Base-by-base conservation (phyloP, 1,140 invertebrate species). In the Sarcophaga peregrina region DNA sequence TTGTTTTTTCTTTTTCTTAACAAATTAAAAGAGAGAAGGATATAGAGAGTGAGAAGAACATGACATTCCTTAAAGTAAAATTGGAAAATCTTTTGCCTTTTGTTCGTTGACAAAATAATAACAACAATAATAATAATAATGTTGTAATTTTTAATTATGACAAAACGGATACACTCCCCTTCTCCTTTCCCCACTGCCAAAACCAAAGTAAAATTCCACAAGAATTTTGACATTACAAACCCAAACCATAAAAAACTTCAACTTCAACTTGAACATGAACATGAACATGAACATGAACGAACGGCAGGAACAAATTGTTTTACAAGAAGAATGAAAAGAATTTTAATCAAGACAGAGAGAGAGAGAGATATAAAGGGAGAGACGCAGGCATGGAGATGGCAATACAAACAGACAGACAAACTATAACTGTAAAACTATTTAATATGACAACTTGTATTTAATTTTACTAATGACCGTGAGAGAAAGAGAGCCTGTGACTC, bases 391-490 rank as follows among this genome's bases (percentile, higher is more conserved):
- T n/a, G n/a, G n/a, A n/a, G 25, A 37, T 37, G 25, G 25, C 25
- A 37, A 37, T 37, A 37, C 25, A 37, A 37, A 37, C 25, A 37
- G 25, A 37, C 25, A 37, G 62, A 68, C 62, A 20, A 68, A 17
- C n/a, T 37, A 37, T 4, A 75, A 47, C 73, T 46, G 45, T 47
- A 47, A 48, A 76, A 76, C 74, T 76, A 76, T 76, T 76, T 76
- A 8, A 48, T 76, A 81, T 68, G 80, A 81, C 58, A 68, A 81
- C 50, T 81, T 54, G 13, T 58, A 81, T 81, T 81, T 81, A 81
- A 81, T 81, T 58, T 81, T 54, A 46, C 50, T 81, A 81, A 81
- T 81, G 80, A 58, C 80, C 80, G 50, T 68, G 80, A 81, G 80
- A 68, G n/a, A 68, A n/a, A n/a, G 17, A 62, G 50, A 68, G 62